Base-by-base conservation (phyloP, 2,113 vertebrate species). In the Oncorhynchus gorbuscha region DNA sequence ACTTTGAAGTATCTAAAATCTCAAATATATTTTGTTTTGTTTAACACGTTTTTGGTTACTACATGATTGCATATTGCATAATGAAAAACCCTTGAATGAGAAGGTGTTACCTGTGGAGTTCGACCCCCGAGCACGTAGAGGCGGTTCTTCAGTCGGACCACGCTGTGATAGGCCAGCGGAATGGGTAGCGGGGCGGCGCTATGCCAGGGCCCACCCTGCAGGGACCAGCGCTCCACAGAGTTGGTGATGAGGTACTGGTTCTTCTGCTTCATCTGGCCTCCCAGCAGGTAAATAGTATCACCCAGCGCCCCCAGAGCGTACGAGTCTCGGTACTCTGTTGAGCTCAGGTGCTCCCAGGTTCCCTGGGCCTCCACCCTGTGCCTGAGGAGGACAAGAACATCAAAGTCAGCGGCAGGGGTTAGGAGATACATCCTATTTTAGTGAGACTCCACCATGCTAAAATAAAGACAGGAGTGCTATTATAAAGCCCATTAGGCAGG, bases 191-290 rank as follows among this genome's bases (percentile, higher is more conserved):
- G 96, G 0, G 95, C 92, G 0, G 93, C 91, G 14, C 91, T 96
- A 58, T 94, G 94, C 98, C 98, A 99, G 13, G 80, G 93, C 76
- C 95, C 96, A 2, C 86, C 92, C 26, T 97, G 94, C 81, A 96
- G 83, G 24, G 93, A 95, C 85, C 96, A 99, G 66, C 94, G 95
- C 79, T 96, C 95, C 76, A 99, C 96, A 35, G 89, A 94, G 89
- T 99, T 99, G 51, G 97, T 99, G 76, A 99, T 93, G 51, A 95
- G 87, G 61, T 94, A 96, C 79, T 96, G 94, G 75, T 96, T 95
- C 89, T 99, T 99, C 81, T 95, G 86, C 89, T 94, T 98, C 96
- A 97, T 99, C 87, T 97, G 96, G 24, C 98, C 98, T 79, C 98
- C 97, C 69, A 97, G 86, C 13, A 99, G 79, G 48, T 97, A 99